Conservation (phyloP, 2,113 vertebrate species). For the Notothenia rossii region DNA sequence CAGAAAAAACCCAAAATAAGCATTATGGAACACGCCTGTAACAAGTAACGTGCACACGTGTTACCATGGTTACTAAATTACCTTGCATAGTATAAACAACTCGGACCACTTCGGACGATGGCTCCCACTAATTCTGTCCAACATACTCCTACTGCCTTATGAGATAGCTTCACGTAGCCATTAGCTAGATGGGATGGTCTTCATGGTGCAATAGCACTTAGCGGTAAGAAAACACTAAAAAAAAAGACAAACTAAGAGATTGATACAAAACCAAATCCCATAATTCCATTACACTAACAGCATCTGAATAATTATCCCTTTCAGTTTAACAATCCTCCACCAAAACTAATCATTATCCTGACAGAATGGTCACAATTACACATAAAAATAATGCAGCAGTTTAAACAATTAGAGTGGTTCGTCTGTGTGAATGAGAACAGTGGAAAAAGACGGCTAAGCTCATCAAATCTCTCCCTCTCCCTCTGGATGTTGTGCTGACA, state of each 20-base stretch:
- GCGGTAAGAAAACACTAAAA: neutral
- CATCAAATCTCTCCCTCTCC: conserved; percentile 1
- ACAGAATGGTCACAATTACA: conserved; percentile 11
- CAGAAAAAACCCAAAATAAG: neutral
- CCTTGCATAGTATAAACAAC: neutral
- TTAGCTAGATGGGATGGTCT: neutral
- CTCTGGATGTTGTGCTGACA: conserved; percentile 36
- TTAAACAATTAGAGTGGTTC: conserved; percentile 31
- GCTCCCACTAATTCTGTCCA: neutral
- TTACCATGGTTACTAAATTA: neutral
- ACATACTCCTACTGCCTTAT: neutral
- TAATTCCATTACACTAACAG: neutral
- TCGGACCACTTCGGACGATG: neutral
- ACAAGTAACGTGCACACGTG: neutral
- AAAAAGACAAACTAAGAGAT: neutral
- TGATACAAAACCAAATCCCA: neutral
- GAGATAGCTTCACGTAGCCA: neutral
- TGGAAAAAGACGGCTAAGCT: neutral
- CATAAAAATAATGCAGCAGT: conserved; percentile 15
- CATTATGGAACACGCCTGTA: neutral
- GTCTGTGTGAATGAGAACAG: neutral
- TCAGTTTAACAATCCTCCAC: neutral
- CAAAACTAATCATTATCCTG: conserved; percentile 22
- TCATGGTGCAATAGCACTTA: neutral
- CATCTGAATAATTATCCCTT: conserved; percentile 11